phyloP scores from a whole-genome alignment of 2,888 invertebrate genomes.

The Diplazon laetatorius region DNA sequence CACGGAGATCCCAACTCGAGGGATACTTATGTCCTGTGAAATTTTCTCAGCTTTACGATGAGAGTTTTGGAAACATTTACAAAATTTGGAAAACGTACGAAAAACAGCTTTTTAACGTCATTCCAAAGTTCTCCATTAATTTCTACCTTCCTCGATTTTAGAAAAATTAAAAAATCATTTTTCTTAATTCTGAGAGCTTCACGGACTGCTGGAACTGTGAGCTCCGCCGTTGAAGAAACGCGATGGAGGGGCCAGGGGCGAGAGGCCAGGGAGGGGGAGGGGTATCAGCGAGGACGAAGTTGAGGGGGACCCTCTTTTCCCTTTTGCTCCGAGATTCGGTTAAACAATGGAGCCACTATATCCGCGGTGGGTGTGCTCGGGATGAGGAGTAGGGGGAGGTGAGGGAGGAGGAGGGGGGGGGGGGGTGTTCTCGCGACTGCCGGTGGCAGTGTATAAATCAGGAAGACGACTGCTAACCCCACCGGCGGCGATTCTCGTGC shows the following conservation, averaged over 20 bases:
- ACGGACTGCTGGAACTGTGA: constrained; percentile 5
- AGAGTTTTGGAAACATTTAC: no score
- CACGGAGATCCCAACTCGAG: no score
- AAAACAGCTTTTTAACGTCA: no score
- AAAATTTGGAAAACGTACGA: no score
- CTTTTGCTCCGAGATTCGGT: constrained; percentile 73
- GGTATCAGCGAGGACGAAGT: constrained; percentile 18
- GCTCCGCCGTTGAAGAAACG: neutral
- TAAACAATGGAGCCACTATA: constrained; percentile 79
- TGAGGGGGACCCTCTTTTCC: constrained; percentile 38
- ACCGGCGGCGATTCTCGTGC: constrained; percentile 68
- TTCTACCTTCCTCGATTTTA: neutral
- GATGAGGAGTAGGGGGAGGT: no score
- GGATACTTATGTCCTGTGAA: no score
- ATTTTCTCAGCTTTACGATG: no score
- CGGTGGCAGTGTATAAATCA: constrained; percentile 81
- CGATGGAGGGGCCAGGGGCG: no score
- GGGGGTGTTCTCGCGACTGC: constrained; percentile 62
- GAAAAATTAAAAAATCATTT: no score
- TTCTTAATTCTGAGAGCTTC: neutral
- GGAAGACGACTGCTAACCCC: constrained; percentile 79
- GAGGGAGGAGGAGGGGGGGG: no score
- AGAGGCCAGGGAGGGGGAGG: no score
- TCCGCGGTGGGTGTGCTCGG: constrained; percentile 65
- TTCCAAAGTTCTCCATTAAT: no score